phyloP scores from a whole-genome alignment of 2,888 invertebrate species.

The Rhogogaster chlorosoma region DNA sequence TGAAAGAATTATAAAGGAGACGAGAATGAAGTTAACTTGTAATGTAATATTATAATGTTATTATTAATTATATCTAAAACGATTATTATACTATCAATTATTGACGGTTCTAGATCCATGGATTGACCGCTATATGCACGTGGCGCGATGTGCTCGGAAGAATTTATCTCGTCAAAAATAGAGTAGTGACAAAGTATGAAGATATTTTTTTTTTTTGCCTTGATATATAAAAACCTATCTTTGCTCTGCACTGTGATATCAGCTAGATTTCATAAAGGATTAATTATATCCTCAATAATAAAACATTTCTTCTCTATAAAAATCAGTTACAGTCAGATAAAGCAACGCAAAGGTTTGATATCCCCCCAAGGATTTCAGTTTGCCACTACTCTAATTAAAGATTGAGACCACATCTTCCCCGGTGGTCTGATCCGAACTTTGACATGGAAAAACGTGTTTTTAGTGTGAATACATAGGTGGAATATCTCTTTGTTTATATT shows the following conservation, averaged over 20 bases:
- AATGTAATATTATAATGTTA: slow-evolving; percentile 50
- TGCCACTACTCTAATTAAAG: slow-evolving; percentile 34
- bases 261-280: slow-evolving; percentile 49
- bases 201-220: slow-evolving; percentile 15
- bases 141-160: slow-evolving; percentile 46
- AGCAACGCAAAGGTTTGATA: not conserved
- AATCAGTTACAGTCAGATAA: slow-evolving; percentile 28
- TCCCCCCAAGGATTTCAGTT: slow-evolving; percentile 28
- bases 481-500: slow-evolving; percentile 19
- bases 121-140: slow-evolving; percentile 51
- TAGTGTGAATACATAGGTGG: slow-evolving; percentile 46
- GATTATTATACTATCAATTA: slow-evolving; percentile 46
- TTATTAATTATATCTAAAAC: slow-evolving; percentile 48
- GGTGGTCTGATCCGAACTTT: slow-evolving; percentile 12
- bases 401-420: slow-evolving; percentile 20
- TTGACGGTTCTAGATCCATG: slow-evolving; percentile 53
- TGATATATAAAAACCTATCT: slow-evolving; percentile 34
- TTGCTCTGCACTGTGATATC: slow-evolving; percentile 36
- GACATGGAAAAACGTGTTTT: slow-evolving; percentile 21
- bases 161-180: slow-evolving; percentile 37
- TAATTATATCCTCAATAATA: slow-evolving; percentile 39
- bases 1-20: slow-evolving; percentile 45
- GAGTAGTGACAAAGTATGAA: slow-evolving; percentile 48
- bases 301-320: not conserved
- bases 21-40: slow-evolving; percentile 47